These are phyloP conservation scores for Danaus melanippus DNA, from an alignment of 1,140 invertebrate genomes.

Conservation along the genomic window DNA sequence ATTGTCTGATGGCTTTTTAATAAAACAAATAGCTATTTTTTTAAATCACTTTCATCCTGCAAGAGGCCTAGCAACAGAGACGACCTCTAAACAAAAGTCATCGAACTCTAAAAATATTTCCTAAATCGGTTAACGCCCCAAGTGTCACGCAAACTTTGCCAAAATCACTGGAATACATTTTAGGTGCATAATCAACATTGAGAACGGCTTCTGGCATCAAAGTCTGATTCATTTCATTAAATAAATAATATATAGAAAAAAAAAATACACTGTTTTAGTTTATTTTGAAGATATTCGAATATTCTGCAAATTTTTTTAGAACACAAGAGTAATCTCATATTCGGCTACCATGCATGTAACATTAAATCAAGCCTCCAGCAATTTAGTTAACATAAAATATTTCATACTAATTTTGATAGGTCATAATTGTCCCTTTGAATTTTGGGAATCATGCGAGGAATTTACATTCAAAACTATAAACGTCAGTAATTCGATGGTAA, in stretches of 20 bases:
- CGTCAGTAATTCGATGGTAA: background rate
- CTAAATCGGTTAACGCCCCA: constrained; percentile 62
- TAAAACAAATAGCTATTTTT: background rate
- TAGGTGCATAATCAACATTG: constrained; percentile 29
- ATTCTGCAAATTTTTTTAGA: constrained; percentile 3
- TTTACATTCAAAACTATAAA: constrained; percentile 22
- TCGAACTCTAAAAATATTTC: constrained; percentile 60
- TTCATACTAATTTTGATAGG: constrained; percentile 22
- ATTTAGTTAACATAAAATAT: constrained; percentile 12
- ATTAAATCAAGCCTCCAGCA: constrained; percentile 32
- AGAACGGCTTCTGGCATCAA: background rate
- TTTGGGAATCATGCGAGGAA: constrained; percentile 16
- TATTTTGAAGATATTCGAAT: background rate
- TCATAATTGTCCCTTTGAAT: constrained; percentile 23
- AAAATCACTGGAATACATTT: constrained; percentile 38
- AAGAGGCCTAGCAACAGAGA: constrained; percentile 22
- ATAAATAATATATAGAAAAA: too few species aligned
- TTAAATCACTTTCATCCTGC: constrained; percentile 47
- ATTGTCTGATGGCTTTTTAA: too few species aligned
- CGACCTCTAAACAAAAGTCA: constrained; percentile 58
- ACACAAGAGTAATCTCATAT: background rate
- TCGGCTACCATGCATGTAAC: constrained; percentile 50
- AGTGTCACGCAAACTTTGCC: constrained; percentile 37
- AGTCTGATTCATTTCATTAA: too few species aligned
- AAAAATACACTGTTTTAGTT: too few species aligned